phyloP scores from a whole-genome alignment of 1,140 invertebrate species.

The Scaptomyza graminum region DNA sequence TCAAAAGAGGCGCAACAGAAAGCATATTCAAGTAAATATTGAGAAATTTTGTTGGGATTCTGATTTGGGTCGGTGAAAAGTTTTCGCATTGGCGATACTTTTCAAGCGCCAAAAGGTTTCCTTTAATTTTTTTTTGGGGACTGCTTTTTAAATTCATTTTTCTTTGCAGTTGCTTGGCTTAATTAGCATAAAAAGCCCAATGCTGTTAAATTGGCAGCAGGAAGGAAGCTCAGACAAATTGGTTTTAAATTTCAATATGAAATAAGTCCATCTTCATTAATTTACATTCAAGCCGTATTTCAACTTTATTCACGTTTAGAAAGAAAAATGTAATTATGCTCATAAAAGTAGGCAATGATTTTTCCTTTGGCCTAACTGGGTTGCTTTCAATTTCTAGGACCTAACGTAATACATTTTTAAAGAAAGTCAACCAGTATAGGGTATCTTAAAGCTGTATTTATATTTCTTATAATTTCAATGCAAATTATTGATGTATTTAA shows the following conservation, averaged over 20 bases:
- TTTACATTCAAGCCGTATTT: constrained; percentile 7
- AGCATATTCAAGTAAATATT: constrained; percentile 42
- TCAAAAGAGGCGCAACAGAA: constrained; percentile 59
- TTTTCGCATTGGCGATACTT: constrained; percentile 44
- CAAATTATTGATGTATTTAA: no score
- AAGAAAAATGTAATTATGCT: constrained; percentile 59
- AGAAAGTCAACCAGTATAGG: no score
- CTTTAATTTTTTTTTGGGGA: neutral
- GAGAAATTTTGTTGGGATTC: constrained; percentile 26
- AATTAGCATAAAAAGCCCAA: constrained; percentile 69
- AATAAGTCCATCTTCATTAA: constrained; percentile 24
- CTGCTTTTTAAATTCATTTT: constrained; percentile 33
- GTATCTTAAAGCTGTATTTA: no score
- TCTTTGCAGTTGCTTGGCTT: constrained; percentile 45
- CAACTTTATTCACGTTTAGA: constrained; percentile 17
- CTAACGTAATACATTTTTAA: no score
- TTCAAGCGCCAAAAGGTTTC: constrained; percentile 19
- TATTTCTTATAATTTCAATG: no score
- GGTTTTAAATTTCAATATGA: constrained; percentile 73
- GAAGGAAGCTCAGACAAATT: constrained; percentile 59
- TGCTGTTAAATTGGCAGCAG: constrained; percentile 4
- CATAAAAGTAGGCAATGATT: constrained; percentile 52
- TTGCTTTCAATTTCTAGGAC: no score
- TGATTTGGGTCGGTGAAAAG: constrained; percentile 55
- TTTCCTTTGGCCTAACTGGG: neutral